Base-by-base conservation (phyloP, 1,140 invertebrate species). In the Apis laboriosa region DNA sequence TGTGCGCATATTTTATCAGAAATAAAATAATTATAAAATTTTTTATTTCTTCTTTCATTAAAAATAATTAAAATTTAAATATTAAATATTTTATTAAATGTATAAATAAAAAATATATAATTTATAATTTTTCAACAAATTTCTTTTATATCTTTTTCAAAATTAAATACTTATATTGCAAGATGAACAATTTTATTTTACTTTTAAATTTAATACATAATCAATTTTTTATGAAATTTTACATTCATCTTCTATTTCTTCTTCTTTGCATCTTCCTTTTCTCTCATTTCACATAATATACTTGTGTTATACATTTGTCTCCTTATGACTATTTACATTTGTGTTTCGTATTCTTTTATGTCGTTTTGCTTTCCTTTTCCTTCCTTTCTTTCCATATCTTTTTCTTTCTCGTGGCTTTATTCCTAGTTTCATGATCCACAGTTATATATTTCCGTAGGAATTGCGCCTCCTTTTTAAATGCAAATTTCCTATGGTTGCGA, bases 381-480 rank as follows among this genome's bases (percentile, higher is more conserved):
- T 43, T 56, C 74, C 58, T 75, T 66, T 53, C 24, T 64, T 34
- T 61, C 19, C 19, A 15, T 58, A 58, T 60, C 55, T 53, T 68
- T 81, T 68, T 55, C 73, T 82, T 77, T 75, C 80, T 1, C 24
- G n/a, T 17, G 17, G 60, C 73, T 82, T 82, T 82, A 82, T 82
- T 75, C 55, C 73, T 24, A 61, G 64, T 64, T 56, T 15, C 82
- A 34, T 73, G 82, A 82, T 77, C 70, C 73, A 28, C 17, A 56
- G 63, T 15, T 56, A 61, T 82, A 78, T 87, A 87, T 87, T 87
- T 87, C 77, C 75, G 73, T 83, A 83, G 86, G 55, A 86, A 80
- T 86, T 74, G 80, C 76, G 73, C 71, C 76, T 80, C 58, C 85
- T 87, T 83, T 87, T 86, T 86, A 87, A 87, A 87, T 87, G 82